Evolutionary conservation across 2,797 vertebrate genomes (phyloP).

Genomic region (Valencia hispanica): DNA sequence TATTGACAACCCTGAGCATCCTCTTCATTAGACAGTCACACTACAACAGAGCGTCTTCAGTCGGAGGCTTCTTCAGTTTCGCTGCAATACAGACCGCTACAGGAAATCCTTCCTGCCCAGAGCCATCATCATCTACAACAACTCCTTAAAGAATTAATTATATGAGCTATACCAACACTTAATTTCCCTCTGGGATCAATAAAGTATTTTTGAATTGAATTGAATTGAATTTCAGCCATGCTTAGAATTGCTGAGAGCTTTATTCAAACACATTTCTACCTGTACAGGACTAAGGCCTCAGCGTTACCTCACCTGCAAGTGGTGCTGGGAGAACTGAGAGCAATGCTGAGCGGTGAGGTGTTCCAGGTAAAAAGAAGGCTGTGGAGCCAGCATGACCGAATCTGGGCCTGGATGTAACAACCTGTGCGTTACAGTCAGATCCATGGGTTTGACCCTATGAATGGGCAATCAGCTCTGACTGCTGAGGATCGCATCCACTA

Average conservation of each 20-base stretch:
- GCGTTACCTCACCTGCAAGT: slow-evolving; percentile 76
- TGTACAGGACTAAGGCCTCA: neutral
- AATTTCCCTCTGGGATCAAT: too few species aligned
- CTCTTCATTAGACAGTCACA: too few species aligned
- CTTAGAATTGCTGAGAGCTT: neutral
- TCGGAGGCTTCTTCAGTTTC: too few species aligned
- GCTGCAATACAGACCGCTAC: too few species aligned
- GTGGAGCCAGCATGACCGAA: slow-evolving; percentile 80
- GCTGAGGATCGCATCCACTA: slow-evolving; percentile 67
- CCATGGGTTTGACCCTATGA: slow-evolving; percentile 85
- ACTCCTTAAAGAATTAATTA: too few species aligned
- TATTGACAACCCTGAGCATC: too few species aligned
- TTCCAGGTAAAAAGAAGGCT: slow-evolving; percentile 62
- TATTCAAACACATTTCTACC: neutral
- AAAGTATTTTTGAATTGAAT: too few species aligned
- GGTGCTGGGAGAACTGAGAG: slow-evolving; percentile 73
- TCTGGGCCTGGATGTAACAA: slow-evolving; percentile 81
- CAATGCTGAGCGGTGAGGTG: slow-evolving; percentile 61
- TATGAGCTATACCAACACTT: too few species aligned
- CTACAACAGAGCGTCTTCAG: too few species aligned
- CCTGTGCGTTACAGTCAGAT: slow-evolving; percentile 88
- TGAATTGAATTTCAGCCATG: neutral
- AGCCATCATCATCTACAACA: too few species aligned
- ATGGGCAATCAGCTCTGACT: slow-evolving; percentile 33
- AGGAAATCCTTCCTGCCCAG: too few species aligned